phyloP scores from a whole-genome alignment of 2,888 invertebrate genomes.

The Tribolium freemani region DNA sequence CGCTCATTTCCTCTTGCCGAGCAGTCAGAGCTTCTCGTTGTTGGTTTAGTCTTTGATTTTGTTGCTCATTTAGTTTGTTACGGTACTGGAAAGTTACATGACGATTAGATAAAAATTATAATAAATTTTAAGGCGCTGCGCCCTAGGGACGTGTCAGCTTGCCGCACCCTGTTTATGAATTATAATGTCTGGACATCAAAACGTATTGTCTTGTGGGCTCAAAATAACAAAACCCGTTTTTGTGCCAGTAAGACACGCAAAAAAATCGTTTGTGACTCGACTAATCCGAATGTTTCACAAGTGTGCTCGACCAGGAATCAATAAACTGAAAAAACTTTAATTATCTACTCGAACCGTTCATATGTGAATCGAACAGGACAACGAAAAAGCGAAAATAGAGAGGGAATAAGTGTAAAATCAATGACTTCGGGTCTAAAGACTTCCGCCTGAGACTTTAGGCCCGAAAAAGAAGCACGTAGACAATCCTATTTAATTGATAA shows the following conservation, averaged over 20 bases:
- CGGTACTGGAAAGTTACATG: slow-evolving; percentile 80
- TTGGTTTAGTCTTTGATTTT: slow-evolving; percentile 89
- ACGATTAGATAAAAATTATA: background rate
- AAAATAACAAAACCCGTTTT: background rate
- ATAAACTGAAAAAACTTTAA: no score
- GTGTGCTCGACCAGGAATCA: no score
- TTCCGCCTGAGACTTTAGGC: background rate
- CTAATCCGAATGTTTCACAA: no score
- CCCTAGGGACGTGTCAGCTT: slow-evolving; percentile 7
- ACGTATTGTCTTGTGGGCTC: slow-evolving; percentile 4
- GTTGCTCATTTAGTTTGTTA: slow-evolving; percentile 96
- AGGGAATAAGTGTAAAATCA: background rate
- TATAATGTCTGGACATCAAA: slow-evolving; percentile 19
- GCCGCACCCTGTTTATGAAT: slow-evolving; percentile 29
- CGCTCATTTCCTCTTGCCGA: slow-evolving; percentile 91
- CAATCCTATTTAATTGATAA: background rate
- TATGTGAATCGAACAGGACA: background rate
- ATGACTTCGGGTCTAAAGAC: background rate
- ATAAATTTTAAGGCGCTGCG: slow-evolving; percentile 6
- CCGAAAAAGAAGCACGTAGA: background rate
- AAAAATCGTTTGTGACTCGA: no score
- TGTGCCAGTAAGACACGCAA: background rate
- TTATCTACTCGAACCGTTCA: no score
- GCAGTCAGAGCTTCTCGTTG: slow-evolving; percentile 91
- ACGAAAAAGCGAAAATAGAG: background rate